Base-by-base conservation (phyloP, 2,888 invertebrate genomes). In the Tetropium fuscum region DNA sequence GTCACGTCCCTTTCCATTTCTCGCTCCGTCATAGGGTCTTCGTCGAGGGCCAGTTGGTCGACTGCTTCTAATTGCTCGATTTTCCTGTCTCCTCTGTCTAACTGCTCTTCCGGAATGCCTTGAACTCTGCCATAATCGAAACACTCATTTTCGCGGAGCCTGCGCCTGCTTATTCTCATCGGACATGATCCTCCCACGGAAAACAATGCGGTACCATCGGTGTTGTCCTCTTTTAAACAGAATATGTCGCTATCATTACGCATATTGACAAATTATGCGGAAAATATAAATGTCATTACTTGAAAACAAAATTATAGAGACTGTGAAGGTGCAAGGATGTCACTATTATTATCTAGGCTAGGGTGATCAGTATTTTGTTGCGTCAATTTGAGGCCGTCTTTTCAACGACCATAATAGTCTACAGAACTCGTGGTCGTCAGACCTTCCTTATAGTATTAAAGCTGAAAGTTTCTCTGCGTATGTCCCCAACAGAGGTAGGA, bases 221-320 rank as follows among this genome's bases (percentile, higher is more conserved):
- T 74, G 40, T 71, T 66, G n/a, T 74, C 71, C 36, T 77, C 76
- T 58, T 76, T 74, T 49, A 80, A 68, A 58, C 76, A 78, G 64
- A 80, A 80, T 44, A 80, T 80, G 64, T 80, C 80, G 68, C 80
- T 80, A 6, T 73, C 63, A 59, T 77, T 78, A 13, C 75, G 74
- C 72, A 69, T 72, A 36, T 58, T 60, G 53, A 48, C 48, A 22
- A 40, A 8, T 41, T 44, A n/a, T 6, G 7, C 5, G 15, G 40
- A 38, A 48, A 48, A 48, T 15, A 8, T 48, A 32, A 47, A 47
- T 19, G 34, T 34, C 48, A 36, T 34, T 11, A 8, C 8, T 7
- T 1, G 13, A 25, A 25, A 44, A 44, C 44, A 44, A 34, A 34
- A 34, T 2, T 15, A n/a, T n/a, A n/a, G n/a, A n/a, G n/a, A n/a